A percentile compares a stretch with the other conserved stretches of the same genome.
phyloP scores from a whole-genome alignment of 1,140 invertebrate species.

The Anthonomus grandis region DNA sequence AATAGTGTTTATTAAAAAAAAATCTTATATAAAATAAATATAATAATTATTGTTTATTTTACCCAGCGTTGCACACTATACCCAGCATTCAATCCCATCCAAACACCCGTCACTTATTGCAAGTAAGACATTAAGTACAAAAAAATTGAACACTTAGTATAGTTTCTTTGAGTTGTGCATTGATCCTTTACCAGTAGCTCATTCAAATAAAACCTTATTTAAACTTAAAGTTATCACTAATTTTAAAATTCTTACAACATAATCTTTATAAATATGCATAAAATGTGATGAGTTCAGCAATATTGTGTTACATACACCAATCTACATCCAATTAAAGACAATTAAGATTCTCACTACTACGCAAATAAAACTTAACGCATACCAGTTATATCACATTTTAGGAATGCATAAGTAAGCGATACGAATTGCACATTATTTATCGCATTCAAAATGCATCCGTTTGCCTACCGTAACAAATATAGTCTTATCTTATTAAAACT shows the following conservation, averaged over 20 bases:
- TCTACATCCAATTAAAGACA: not conserved
- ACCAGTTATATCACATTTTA: conserved; percentile 5
- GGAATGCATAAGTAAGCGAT: conserved; percentile 8
- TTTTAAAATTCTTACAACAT: not conserved
- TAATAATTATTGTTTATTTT: no score
- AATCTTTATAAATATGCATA: not conserved
- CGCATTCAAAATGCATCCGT: conserved; percentile 4
- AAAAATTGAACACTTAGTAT: conserved; percentile 35
- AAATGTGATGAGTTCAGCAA: not conserved
- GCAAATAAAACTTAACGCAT: no score
- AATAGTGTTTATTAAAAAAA: no score
- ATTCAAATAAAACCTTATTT: not conserved
- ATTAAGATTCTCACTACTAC: no score
- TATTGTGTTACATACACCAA: not conserved
- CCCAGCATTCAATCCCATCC: conserved; percentile 26
- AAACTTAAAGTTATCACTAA: not conserved
- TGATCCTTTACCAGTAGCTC: not conserved
- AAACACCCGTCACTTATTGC: not conserved
- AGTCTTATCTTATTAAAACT: no score
- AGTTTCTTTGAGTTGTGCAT: conserved; percentile 9
- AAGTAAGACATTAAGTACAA: not conserved
- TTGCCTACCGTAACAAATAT: not conserved
- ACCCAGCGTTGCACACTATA: conserved; percentile 38
- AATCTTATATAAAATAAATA: no score
- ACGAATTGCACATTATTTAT: not conserved